phyloP scores from a whole-genome alignment of 2,113 vertebrate genomes.

The Columba janthina region DNA sequence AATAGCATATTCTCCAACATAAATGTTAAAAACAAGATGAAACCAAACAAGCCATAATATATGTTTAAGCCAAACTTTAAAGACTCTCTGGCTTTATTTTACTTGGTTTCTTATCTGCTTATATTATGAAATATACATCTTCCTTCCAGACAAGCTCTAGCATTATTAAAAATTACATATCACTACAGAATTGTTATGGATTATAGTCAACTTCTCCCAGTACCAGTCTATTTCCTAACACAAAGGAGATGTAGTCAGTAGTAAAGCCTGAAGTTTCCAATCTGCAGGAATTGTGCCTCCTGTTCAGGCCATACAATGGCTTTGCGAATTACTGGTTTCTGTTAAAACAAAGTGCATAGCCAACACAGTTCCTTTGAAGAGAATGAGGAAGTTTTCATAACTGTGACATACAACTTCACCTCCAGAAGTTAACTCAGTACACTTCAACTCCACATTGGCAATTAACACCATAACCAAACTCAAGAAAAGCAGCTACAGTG shows the following conservation, averaged over 20 bases:
- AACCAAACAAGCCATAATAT: not conserved
- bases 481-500: not conserved
- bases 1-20: not conserved
- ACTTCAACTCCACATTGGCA: not conserved
- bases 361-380: not conserved
- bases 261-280: not conserved
- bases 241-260: not conserved
- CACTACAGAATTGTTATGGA: not conserved
- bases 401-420: not conserved
- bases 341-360: not conserved
- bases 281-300: not conserved
- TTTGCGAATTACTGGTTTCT: not conserved
- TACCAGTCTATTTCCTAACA: not conserved
- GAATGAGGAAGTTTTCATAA: not conserved
- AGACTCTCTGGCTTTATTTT: not conserved
- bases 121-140: not conserved
- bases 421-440: not conserved
- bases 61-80: not conserved
- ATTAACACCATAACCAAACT: not conserved
- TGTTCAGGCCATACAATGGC: not conserved
- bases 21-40: not conserved
- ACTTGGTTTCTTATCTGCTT: not conserved
- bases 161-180: not conserved
- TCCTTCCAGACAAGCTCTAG: not conserved
- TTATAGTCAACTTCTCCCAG: not conserved